Percentiles rank a stretch among this genome's conserved stretches.
Evolutionary conservation across 2,113 vertebrate species (phyloP).

Genomic region (Scomber colias): DNA sequence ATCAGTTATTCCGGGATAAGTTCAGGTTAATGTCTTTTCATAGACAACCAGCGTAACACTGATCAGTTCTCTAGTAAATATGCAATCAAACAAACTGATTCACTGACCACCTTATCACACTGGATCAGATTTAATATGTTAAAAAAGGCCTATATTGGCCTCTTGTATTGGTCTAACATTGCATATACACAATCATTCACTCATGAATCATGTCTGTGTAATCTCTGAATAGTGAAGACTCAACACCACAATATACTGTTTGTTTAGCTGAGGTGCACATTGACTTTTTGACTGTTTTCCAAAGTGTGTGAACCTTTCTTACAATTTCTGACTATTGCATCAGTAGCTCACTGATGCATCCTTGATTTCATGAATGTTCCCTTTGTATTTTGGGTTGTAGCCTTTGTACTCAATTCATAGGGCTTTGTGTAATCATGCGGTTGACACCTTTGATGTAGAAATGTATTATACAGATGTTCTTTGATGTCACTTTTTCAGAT

Average conservation of each 20-base stretch:
- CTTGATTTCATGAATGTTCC: constrained; percentile 50
- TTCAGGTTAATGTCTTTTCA: neutral
- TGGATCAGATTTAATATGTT: constrained; percentile 6
- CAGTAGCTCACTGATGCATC: neutral
- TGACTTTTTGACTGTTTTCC: constrained; percentile 56
- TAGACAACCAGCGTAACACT: neutral
- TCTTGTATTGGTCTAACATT: constrained; percentile 17
- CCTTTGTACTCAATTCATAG: constrained; percentile 45
- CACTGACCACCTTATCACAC: neutral
- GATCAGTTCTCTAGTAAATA: constrained; percentile 26
- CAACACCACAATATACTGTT: constrained; percentile 12
- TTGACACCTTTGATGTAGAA: constrained; percentile 45
- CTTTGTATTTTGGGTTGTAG: constrained; percentile 44
- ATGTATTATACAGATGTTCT: constrained; percentile 13
- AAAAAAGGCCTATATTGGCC: neutral
- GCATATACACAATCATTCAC: constrained; percentile 37
- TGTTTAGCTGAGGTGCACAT: constrained; percentile 31
- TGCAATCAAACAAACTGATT: constrained; percentile 17
- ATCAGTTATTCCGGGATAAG: neutral
- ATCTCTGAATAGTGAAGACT: constrained; percentile 9
- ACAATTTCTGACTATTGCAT: neutral
- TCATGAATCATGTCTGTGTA: constrained; percentile 8
- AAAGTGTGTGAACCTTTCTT: constrained; percentile 56
- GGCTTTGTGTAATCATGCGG: constrained; percentile 17
- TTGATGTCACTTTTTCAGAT: constrained; percentile 41